A percentile compares a stretch with the other conserved stretches of the same genome.
These are phyloP conservation scores for Lacanobia oleracea DNA, from an alignment of 2,888 invertebrate genomes.

Conservation along the genomic window DNA sequence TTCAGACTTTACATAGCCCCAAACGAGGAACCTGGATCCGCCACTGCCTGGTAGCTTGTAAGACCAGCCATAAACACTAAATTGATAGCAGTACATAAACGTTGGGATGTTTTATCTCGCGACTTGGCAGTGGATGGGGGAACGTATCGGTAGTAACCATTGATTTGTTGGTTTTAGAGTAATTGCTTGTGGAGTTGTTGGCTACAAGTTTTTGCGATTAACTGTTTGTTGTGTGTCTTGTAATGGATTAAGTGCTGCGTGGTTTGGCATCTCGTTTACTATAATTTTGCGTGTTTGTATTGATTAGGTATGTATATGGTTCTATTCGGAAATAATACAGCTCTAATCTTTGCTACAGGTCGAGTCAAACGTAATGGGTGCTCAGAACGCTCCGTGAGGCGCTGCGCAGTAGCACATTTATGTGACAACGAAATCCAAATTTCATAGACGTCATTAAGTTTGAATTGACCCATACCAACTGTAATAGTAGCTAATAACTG, in stretches of 20 bases:
- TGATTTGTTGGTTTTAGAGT: constrained; percentile 44
- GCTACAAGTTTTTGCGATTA: constrained; percentile 11
- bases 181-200: constrained; percentile 17
- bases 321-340: neutral
- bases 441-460: too few species aligned
- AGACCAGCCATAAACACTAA: constrained; percentile 46
- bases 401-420: too few species aligned
- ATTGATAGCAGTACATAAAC: constrained; percentile 50
- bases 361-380: too few species aligned
- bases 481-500: too few species aligned
- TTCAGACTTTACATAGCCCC: too few species aligned
- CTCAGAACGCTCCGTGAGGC: too few species aligned
- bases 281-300: neutral
- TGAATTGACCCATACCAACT: too few species aligned
- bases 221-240: neutral
- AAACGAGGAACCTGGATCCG: too few species aligned
- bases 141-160: constrained; percentile 32
- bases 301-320: neutral
- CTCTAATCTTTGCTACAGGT: too few species aligned
- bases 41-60: constrained; percentile 12
- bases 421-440: too few species aligned
- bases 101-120: constrained; percentile 30
- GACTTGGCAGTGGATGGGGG: constrained; percentile 6
- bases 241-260: neutral
- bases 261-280: neutral